These are phyloP conservation scores for Leptopilina boulardi DNA, from an alignment of 1,140 invertebrate genomes.

Conservation along the genomic window DNA sequence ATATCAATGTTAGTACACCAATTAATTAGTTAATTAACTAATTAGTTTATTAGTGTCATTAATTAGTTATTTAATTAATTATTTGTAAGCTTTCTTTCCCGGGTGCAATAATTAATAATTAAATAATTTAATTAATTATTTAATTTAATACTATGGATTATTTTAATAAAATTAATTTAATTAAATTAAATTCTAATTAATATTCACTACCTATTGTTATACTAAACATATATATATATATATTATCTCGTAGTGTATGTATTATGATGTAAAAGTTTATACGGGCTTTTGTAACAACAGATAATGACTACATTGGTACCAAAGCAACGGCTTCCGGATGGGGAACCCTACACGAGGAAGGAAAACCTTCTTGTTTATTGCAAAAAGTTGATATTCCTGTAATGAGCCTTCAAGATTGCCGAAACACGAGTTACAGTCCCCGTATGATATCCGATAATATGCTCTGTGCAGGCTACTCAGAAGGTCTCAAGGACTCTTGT, in stretches of 20 bases:
- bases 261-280: neutral
- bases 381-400: slow-evolving; percentile 90
- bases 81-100: too few species aligned
- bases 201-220: neutral
- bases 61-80: too few species aligned
- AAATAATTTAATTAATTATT: too few species aligned
- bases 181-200: neutral
- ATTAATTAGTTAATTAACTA: too few species aligned
- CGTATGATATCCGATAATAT: slow-evolving; percentile 91
- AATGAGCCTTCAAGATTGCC: slow-evolving; percentile 85
- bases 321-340: slow-evolving; percentile 87
- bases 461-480: slow-evolving; percentile 89
- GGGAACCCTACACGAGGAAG: slow-evolving; percentile 89
- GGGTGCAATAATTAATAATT: too few species aligned
- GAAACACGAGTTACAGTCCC: slow-evolving; percentile 85
- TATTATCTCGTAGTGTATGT: neutral
- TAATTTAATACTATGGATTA: too few species aligned
- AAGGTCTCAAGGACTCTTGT: slow-evolving; percentile 89
- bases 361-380: slow-evolving; percentile 86
- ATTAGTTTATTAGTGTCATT: too few species aligned
- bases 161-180: too few species aligned
- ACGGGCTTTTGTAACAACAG: slow-evolving; percentile 71
- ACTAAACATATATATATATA: too few species aligned
- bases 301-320: slow-evolving; percentile 81
- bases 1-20: too few species aligned